phyloP scores from a whole-genome alignment of 2,113 vertebrate species.

The Nesogale talazaci region DNA sequence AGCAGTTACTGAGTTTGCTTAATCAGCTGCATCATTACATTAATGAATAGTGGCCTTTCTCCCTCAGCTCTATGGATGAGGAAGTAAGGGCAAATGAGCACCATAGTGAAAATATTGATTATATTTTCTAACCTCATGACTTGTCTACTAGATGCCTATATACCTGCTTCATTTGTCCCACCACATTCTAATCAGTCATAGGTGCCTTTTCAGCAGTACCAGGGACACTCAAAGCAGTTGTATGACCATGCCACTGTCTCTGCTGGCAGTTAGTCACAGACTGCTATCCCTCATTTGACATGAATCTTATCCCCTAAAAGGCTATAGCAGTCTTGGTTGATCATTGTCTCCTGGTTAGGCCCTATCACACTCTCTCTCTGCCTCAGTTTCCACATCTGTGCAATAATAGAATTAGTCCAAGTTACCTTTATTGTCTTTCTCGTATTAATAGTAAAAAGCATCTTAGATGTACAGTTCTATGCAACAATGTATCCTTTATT shows the following conservation, averaged over 20 bases:
- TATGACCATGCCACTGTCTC: neutral
- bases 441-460: neutral
- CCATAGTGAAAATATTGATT: neutral
- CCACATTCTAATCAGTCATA: neutral
- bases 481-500: constrained; percentile 27
- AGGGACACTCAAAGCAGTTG: neutral
- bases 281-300: neutral
- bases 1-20: neutral
- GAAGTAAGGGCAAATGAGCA: neutral
- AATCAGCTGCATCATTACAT: neutral
- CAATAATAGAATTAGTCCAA: neutral
- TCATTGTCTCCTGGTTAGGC: neutral
- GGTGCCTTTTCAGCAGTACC: neutral
- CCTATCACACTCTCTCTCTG: constrained; percentile 2
- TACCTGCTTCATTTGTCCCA: neutral
- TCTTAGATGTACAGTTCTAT: neutral
- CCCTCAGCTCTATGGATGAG: constrained; percentile 2
- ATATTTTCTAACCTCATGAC: neutral
- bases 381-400: constrained; percentile 8
- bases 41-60: neutral
- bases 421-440: neutral
- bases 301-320: neutral
- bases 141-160: neutral
- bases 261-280: neutral
- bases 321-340: neutral